Base-by-base conservation (phyloP, 1,140 invertebrate genomes). In the Macrocentrus cingulum region DNA sequence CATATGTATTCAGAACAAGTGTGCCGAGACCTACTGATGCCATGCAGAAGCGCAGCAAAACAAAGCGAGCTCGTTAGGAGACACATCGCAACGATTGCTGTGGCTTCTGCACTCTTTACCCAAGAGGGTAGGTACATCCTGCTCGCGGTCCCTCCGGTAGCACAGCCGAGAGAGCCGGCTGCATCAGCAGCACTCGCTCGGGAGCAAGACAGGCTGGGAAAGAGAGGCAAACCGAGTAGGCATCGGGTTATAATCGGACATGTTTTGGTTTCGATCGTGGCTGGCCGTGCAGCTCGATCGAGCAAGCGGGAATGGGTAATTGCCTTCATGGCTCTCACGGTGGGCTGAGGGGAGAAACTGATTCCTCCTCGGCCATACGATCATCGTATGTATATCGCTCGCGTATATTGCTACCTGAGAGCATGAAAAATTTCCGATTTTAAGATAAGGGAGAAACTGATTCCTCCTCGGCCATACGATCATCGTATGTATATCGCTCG, bases 1-100 rank as follows among this genome's bases (percentile, higher is more conserved):
- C 20, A 57, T 36, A 42, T 23, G 37, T 34, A 29, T 32, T n/a
- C n/a, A 51, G 13, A 49, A 15, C 29, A 5, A 56, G 13, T 23
- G 18, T 13, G 15, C 13, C 23, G 4, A 29, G 25, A 9, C 9
- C 9, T 29, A 29, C 25, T 49, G 18, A 34, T n/a, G 50, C 18
- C 70, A 72, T 65, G 67, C 69, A 70, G 67, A 68, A 64, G 68
- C 68, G 66, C 62, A 59, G 66, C 75, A 76, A 79, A 77, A 80
- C 77, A 78, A 80, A 80, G 77, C 76, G 71, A 78, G 76, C 76
- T 80, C 77, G 77, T 80, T 80, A 80, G 67, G 69, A 75, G 71
- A 69, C 69, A 74, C 73, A 76, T 75, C 66, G 76, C 70, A 75
- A 76, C 70, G 70, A 74, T 20, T 55, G 23, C 58, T 34, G 50